Evolutionary conservation across 2,113 vertebrate genomes (phyloP), one percentile per base, ranked within the genome.

Genomic region (Brachypodius melanocephalos): DNA sequence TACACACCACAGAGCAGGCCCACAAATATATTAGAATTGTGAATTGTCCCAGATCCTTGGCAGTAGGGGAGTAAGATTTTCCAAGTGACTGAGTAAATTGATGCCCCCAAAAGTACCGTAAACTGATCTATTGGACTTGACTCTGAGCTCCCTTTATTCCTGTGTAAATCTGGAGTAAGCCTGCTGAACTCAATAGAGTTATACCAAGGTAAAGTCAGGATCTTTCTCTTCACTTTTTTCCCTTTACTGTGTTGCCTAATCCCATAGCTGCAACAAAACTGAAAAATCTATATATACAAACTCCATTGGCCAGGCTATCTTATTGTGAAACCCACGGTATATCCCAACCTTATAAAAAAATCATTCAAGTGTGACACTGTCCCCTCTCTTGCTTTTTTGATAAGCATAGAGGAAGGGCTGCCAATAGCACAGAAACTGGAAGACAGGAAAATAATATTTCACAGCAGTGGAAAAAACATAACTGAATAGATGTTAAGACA

Each of bases 281-380:
- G 57, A 73, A 94, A 95, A 93, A 89, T 89, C 38, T 76, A 69
- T 94, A 74, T 54, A 85, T 65, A 91, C 85, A 85, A 94, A 94
- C 73, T 93, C 49, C 48, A 46, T 61, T 96, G 91, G 89, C 69
- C 86, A 69, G 62, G 73, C 59, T 86, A 62, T 84, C 87, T 95
- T 93, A 88, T 49, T 95, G 87, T 87, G 91, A 96, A 93, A 85
- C 79, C 61, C 85, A 67, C 73, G 65, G 77, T 63, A 77, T 87
- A 95, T 52, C 55, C 86, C 55, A 87, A 59, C 85, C 68, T 90
- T 86, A 94, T 93, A 86, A 96, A 89, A 89, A 96, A 95, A 90
- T 79, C 91, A 94, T 34, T 75, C 76, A 89, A 89, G 85, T 75
- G 80, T 95, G 69, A 91, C 85, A 32, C 76, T 71, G 82, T 85